Conservation (phyloP, 2,888 invertebrate species). For the Tetragonisca angustula region DNA sequence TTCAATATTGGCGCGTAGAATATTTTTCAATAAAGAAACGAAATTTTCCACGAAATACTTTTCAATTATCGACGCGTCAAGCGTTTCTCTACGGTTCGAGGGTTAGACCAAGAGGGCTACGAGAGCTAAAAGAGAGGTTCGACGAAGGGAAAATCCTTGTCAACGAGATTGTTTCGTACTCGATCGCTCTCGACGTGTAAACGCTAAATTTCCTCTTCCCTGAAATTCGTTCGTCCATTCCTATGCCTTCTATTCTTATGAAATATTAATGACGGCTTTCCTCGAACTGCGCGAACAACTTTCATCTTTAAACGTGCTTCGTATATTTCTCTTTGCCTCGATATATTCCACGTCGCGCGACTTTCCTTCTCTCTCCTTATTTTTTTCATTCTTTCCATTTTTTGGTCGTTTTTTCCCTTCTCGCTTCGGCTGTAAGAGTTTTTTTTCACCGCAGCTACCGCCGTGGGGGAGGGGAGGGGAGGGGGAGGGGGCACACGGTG, state of each 20-base stretch:
- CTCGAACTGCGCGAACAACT: conserved; percentile 23
- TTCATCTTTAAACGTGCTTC: conserved; percentile 42
- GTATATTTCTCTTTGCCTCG: conserved; percentile 39
- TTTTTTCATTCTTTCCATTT: too few relatives aligned
- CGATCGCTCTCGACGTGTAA: neutral
- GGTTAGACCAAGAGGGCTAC: neutral
- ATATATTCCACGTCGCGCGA: conserved; percentile 43
- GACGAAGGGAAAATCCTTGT: neutral
- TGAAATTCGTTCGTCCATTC: neutral
- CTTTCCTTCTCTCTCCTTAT: conserved; percentile 28
- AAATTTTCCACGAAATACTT: too few relatives aligned
- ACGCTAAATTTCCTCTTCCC: neutral
- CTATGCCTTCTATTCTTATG: conserved; percentile 15
- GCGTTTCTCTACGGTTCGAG: neutral
- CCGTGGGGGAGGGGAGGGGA: too few relatives aligned
- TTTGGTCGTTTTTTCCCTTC: conserved; percentile 15
- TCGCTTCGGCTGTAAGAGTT: conserved; percentile 56
- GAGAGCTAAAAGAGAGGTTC: neutral
- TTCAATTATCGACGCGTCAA: too few relatives aligned
- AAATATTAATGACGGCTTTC: conserved; percentile 44
- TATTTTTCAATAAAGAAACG: too few relatives aligned
- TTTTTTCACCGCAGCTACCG: conserved; percentile 41
- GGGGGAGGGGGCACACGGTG: conserved; percentile 2
- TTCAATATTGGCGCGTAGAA: too few relatives aligned
- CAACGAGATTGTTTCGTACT: neutral